Percentiles rank a stretch among this genome's conserved stretches.
Evolutionary conservation across 2,113 vertebrate species (phyloP).

Genomic region (Pleuronectes platessa): DNA sequence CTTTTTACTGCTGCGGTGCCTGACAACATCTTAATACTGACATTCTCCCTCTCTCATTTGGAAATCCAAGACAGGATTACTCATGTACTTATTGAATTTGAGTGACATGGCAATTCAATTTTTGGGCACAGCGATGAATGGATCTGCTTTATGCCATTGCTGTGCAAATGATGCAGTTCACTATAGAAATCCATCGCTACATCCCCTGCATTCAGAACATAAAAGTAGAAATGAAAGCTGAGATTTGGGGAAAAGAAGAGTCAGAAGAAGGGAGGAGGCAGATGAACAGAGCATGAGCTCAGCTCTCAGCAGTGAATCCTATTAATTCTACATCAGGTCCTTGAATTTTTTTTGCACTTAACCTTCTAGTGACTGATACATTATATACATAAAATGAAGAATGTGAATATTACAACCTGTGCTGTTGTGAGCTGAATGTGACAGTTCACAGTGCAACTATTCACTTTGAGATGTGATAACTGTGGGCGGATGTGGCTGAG

Average conservation of each 20-base stretch:
- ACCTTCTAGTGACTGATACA: neutral
- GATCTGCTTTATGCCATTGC: constrained; percentile 32
- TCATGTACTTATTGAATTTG: constrained; percentile 50
- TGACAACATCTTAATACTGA: constrained; percentile 45
- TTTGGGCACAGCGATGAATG: constrained; percentile 37
- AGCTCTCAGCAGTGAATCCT: neutral
- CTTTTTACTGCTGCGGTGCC: constrained; percentile 8
- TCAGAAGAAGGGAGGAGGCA: neutral
- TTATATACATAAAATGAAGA: neutral
- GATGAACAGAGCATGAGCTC: constrained; percentile 24
- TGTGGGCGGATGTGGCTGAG: too few relatives aligned
- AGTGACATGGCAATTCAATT: constrained; percentile 44
- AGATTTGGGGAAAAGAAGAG: constrained; percentile 14
- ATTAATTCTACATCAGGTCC: neutral
- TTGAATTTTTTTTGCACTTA: neutral
- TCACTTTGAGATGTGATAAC: too few relatives aligned
- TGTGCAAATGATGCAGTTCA: constrained; percentile 38
- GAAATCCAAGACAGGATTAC: constrained; percentile 48
- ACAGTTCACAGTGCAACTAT: too few relatives aligned
- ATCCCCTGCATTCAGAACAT: constrained; percentile 34
- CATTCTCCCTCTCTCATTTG: constrained; percentile 27
- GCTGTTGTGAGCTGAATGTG: too few relatives aligned
- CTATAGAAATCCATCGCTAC: constrained; percentile 31
- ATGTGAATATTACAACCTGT: too few relatives aligned
- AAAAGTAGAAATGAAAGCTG: constrained; percentile 36